A percentile compares a stretch with the other conserved stretches of the same genome.
Evolutionary conservation across 2,888 invertebrate genomes (phyloP).

Genomic region (Isotomurus palustris): DNA sequence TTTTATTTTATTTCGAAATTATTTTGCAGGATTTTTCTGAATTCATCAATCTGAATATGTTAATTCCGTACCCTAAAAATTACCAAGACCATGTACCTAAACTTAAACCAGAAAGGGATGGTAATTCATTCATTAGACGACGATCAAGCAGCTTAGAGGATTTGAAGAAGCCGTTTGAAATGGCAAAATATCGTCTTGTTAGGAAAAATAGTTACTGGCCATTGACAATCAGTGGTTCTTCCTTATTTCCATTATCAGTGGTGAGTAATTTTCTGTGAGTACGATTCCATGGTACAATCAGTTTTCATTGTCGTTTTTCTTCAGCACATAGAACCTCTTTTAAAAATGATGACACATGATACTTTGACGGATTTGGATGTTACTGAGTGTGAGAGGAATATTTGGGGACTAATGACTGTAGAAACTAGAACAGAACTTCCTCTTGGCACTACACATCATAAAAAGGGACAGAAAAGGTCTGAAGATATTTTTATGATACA

Average conservation of each 20-base stretch:
- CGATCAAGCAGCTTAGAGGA: conserved; percentile 29
- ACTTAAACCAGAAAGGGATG: conserved; percentile 27
- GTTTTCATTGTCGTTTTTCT: conserved; percentile 1
- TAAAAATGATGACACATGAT: conserved; percentile 37
- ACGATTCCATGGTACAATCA: not conserved
- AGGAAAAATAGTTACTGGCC: conserved; percentile 73
- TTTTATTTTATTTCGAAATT: not conserved
- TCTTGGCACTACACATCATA: conserved; percentile 49
- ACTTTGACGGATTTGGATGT: conserved; percentile 37
- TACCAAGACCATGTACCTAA: conserved; percentile 19
- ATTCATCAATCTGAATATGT: conserved; percentile 75
- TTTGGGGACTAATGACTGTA: conserved; percentile 44
- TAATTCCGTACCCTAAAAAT: conserved; percentile 58
- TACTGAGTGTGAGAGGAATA: conserved; percentile 39
- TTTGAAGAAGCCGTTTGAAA: conserved; percentile 54
- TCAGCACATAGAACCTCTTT: conserved; percentile 38
- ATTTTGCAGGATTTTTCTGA: conserved; percentile 70
- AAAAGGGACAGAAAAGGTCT: conserved; percentile 52
- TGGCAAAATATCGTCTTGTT: conserved; percentile 65
- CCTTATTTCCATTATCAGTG: conserved; percentile 39
- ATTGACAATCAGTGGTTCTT: conserved; percentile 62
- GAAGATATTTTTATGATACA: conserved; percentile 23
- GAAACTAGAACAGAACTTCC: conserved; percentile 46
- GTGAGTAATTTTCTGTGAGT: conserved; percentile 20
- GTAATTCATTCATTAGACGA: conserved; percentile 25